Conservation (phyloP, 1,140 invertebrate species). For the Cephus cinctus region DNA sequence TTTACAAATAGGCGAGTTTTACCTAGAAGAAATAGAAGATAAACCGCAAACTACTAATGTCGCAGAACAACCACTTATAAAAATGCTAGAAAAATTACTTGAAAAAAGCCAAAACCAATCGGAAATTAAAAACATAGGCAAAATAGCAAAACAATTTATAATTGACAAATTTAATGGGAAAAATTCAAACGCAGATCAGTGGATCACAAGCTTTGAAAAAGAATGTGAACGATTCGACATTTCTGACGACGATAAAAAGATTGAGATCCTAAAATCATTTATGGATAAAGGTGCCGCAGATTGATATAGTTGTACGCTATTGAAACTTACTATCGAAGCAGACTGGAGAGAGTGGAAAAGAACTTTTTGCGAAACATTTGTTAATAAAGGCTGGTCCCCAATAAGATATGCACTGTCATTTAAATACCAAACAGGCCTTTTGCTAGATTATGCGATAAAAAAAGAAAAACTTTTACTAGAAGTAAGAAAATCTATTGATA, state of each 20-base stretch:
- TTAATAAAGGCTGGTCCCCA: slow-evolving; percentile 20
- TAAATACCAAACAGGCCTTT: slow-evolving; percentile 15
- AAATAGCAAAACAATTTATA: slow-evolving; percentile 14
- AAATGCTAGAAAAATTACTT: background rate
- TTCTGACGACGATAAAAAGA: slow-evolving; percentile 10
- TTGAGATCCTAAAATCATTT: slow-evolving; percentile 17
- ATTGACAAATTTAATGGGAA: slow-evolving; percentile 16
- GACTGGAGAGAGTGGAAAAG: slow-evolving; percentile 20
- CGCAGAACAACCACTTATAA: background rate
- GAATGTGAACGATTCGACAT: slow-evolving; percentile 20
- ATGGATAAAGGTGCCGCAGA: slow-evolving; percentile 17
- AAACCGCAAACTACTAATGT: slow-evolving; percentile 1
- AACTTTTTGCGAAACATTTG: slow-evolving; percentile 24
- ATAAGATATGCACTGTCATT: slow-evolving; percentile 19
- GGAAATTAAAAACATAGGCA: slow-evolving; percentile 5
- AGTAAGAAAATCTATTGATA: slow-evolving; percentile 15
- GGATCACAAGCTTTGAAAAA: slow-evolving; percentile 16
- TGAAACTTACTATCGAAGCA: slow-evolving; percentile 14
- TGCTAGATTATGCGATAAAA: slow-evolving; percentile 20
- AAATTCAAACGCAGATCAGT: slow-evolving; percentile 18
- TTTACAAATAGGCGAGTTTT: slow-evolving; percentile 32
- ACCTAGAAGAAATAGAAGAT: slow-evolving; percentile 27
- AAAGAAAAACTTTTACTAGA: slow-evolving; percentile 23
- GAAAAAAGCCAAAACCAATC: background rate
- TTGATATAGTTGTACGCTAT: slow-evolving; percentile 18